phyloP scores from a whole-genome alignment of 2,797 vertebrate genomes.

The Hydrophis major region DNA sequence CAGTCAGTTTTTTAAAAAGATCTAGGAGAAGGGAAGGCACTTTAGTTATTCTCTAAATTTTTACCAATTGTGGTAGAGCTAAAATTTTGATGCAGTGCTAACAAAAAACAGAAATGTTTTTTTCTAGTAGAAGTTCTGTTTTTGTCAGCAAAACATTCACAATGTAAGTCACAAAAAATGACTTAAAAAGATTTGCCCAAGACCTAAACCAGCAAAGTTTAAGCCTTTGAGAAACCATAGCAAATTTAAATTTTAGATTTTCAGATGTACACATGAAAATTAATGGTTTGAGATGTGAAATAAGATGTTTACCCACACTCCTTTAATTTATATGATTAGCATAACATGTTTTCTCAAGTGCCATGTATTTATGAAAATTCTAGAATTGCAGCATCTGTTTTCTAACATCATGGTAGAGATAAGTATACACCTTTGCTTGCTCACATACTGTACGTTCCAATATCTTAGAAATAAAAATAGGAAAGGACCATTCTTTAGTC shows the following conservation, averaged over 20 bases:
- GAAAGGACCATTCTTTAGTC: neutral
- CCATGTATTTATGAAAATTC: neutral
- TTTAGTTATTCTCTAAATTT: neutral
- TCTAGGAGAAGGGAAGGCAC: neutral
- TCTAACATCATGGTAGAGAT: neutral
- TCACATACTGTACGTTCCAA: neutral
- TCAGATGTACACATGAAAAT: neutral
- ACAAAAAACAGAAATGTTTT: neutral
- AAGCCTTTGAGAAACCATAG: neutral
- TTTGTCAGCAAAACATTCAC: neutral
- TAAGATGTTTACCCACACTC: neutral
- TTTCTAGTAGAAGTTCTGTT: neutral
- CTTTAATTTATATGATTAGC: conserved; percentile 1
- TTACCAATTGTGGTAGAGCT: neutral
- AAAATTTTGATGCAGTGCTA: neutral
- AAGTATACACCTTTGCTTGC: neutral
- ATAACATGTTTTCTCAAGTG: neutral
- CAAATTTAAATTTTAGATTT: neutral
- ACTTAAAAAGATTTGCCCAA: neutral
- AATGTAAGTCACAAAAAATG: neutral
- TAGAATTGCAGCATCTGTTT: neutral
- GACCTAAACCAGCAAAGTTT: neutral
- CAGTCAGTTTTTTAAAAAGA: neutral
- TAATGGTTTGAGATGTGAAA: neutral
- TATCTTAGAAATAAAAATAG: neutral